Evolutionary conservation across 2,113 vertebrate species (phyloP), one percentile per base, ranked within the genome.

Genomic region (Stigmatopora argus): DNA sequence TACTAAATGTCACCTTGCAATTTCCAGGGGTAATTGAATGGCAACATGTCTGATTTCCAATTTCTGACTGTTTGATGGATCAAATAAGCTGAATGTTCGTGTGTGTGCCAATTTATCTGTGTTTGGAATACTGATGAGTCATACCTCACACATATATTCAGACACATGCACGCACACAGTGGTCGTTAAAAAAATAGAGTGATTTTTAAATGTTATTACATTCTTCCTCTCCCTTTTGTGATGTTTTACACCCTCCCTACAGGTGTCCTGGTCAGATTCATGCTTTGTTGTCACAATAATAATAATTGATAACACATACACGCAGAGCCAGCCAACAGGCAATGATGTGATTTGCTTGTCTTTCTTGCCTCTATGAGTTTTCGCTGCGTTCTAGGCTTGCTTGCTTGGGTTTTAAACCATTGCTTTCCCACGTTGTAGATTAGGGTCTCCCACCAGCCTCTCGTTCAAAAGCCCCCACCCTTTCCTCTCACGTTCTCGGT

Each of bases 371-470:
- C 47, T 48, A 31, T 75, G 67, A 77, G 82, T 76, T 75, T 65
- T 59, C 41, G 56, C 80, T 52, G 77, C 75, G 74, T 75, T 55
- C 65, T 71, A 69, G 71, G 71, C 76, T 86, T 74, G 83, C 77
- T 72, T 66, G 61, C 80, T 78, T 82, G 83, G 85, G 85, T 85
- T 81, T 41, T 81, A 80, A 86, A 85, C 77, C 78, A 81, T 84
- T 69, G 85, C 87, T 92, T 92, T 92, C 90, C 90, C 89, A 91
- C 89, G 81, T 88, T 86, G 80, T 75, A 70, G 72, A 83, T 64
- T 72, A 65, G 80, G 78, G 74, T 82, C 87, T 85, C 85, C 81
- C 85, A 83, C 80, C 75, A 79, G 76, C 74, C 84, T 79, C 80
- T 69, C 77, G 17, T 49, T 49, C 45, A 67, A 58, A 59, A 65